A percentile compares a stretch with the other conserved stretches of the same genome.
phyloP scores from a whole-genome alignment of 2,888 invertebrate species.

The Scaptomyza caliginosa region DNA sequence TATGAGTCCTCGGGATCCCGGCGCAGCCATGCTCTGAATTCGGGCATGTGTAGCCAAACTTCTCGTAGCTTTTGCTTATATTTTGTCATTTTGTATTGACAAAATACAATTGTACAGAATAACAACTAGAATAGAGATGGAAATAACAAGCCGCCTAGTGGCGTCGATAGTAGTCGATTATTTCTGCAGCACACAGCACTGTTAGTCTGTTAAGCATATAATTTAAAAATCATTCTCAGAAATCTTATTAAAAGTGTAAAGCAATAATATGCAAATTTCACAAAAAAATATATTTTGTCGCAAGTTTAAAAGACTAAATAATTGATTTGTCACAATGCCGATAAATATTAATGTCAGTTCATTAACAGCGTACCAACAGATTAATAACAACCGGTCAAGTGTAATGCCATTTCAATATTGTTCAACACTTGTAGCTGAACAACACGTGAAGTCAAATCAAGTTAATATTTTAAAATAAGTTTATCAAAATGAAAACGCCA shows the following conservation, averaged over 20 bases:
- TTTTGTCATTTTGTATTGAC: conserved; percentile 50
- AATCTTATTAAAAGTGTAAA: background rate
- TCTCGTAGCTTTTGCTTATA: conserved; percentile 67
- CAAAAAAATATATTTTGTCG: too few relatives aligned
- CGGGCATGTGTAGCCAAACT: conserved; percentile 69
- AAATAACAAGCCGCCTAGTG: conserved; percentile 26
- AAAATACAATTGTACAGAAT: conserved; percentile 9
- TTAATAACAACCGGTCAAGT: background rate
- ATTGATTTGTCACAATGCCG: too few relatives aligned
- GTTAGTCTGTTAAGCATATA: background rate
- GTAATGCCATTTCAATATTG: background rate
- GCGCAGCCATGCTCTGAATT: conserved; percentile 56
- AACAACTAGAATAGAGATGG: conserved; percentile 40
- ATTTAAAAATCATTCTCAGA: background rate
- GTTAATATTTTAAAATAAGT: conserved; percentile 1
- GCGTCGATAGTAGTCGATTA: conserved; percentile 17
- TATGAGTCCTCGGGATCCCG: conserved; percentile 69
- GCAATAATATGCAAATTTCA: too few relatives aligned
- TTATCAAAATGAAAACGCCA: conserved; percentile 43
- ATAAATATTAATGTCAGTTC: background rate
- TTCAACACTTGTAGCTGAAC: conserved; percentile 25
- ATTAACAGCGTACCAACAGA: background rate
- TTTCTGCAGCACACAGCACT: conserved; percentile 9
- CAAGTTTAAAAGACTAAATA: too few relatives aligned
- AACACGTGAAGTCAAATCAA: conserved; percentile 46